Evolutionary conservation across 2,888 invertebrate genomes (phyloP).

Genomic region (Sarcophaga carnaria): DNA sequence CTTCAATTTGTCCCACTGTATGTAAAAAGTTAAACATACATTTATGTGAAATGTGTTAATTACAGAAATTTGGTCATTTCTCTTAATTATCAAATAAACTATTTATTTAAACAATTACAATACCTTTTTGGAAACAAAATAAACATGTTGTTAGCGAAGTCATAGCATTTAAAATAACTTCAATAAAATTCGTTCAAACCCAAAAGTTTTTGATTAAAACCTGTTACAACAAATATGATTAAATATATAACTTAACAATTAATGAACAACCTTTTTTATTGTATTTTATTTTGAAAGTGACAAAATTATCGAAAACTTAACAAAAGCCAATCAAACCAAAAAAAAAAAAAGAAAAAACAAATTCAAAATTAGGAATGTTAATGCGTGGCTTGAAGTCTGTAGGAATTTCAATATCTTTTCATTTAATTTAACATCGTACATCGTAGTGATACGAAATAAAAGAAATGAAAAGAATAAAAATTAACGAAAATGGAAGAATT

Average conservation of each 20-base stretch:
- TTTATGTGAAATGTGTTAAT: slow-evolving; percentile 3
- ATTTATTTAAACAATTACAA: no score
- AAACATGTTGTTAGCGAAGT: slow-evolving; percentile 11
- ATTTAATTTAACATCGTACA: neutral
- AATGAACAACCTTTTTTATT: slow-evolving; percentile 25
- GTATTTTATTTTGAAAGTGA: neutral
- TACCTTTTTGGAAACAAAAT: neutral
- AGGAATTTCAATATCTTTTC: slow-evolving; percentile 4
- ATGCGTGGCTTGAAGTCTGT: slow-evolving; percentile 20
- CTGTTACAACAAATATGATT: slow-evolving; percentile 46
- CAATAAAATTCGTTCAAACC: neutral
- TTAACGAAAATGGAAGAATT: slow-evolving; percentile 76
- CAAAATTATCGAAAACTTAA: neutral
- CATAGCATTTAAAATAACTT: slow-evolving; percentile 8
- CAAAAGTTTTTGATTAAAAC: slow-evolving; percentile 42
- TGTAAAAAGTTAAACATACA: no score
- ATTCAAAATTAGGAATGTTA: neutral
- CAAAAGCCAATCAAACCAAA: neutral
- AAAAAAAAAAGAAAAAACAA: neutral
- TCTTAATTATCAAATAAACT: neutral
- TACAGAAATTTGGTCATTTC: neutral
- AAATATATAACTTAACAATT: slow-evolving; percentile 35
- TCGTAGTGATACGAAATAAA: no score
- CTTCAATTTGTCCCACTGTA: no score
- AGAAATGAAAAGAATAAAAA: slow-evolving; percentile 32